phyloP scores from a whole-genome alignment of 2,888 invertebrate genomes.

The Trichopria drosophilae region DNA sequence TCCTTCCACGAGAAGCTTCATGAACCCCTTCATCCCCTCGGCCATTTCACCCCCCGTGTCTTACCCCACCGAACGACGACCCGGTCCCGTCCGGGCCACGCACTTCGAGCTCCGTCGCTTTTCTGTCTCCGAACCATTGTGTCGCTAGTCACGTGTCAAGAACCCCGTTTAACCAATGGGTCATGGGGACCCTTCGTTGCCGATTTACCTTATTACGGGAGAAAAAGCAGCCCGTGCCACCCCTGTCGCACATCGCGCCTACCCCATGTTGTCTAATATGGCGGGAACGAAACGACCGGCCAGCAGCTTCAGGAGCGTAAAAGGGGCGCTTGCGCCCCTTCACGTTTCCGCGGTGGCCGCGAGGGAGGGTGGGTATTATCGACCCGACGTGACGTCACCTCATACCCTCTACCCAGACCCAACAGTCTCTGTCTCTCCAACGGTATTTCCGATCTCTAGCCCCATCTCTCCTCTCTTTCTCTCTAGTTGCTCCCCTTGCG shows the following conservation, averaged over 20 bases:
- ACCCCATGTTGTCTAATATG: conserved; percentile 55
- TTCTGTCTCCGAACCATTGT: too few species aligned
- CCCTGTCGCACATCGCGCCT: conserved; percentile 69
- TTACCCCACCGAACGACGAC: conserved; percentile 20
- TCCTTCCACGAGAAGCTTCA: conserved; percentile 7
- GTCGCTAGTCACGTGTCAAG: too few species aligned
- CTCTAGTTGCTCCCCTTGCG: conserved; percentile 28
- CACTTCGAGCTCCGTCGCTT: too few species aligned
- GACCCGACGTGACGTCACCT: conserved; percentile 54
- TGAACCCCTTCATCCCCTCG: conserved; percentile 12
- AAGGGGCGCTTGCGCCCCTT: conserved; percentile 37
- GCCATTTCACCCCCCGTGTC: conserved; percentile 24
- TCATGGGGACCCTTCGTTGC: too few species aligned
- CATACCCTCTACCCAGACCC: conserved; percentile 25
- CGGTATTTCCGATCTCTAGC: too few species aligned
- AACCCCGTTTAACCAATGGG: too few species aligned
- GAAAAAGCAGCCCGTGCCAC: conserved; percentile 73
- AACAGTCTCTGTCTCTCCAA: too few species aligned
- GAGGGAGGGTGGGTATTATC: conserved; percentile 49
- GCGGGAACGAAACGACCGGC: conserved; percentile 47
- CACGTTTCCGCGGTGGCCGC: conserved; percentile 35
- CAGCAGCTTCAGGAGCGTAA: conserved; percentile 38
- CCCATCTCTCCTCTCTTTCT: conserved; percentile 11
- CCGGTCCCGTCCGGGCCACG: too few species aligned
- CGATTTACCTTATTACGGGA: too few species aligned